Evolutionary conservation across 2,113 vertebrate genomes (phyloP), one percentile per base, ranked within the genome.

Genomic region (Sphaerodactylus townsendi): DNA sequence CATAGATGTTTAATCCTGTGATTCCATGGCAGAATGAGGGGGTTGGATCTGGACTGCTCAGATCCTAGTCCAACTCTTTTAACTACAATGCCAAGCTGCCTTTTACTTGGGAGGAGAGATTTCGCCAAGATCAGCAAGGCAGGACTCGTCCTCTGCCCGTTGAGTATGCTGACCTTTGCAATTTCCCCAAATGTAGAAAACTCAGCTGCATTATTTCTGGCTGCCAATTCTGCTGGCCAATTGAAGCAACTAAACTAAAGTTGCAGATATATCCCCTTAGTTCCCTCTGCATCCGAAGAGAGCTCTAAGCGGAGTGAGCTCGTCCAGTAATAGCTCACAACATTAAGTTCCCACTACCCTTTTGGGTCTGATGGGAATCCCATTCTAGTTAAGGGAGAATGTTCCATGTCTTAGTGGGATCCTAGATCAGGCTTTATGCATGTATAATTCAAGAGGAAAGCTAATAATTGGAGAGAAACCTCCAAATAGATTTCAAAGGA

Each of bases 401-500:
- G 39, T 81, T 19, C n/a, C 33, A 53, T 69, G 41, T 30, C 65
- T 70, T 53, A 62, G n/a, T 10, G 39, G 46, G 44, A 39, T 25
- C 28, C 25, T 1, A 28, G 23, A 37, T 23, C n/a, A 30, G 33
- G 21, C 28, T 77, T 77, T 77, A 77, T 77, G 50, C 21, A 46
- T 21, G 14, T 21, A 46, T 23, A 1, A 64, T 53, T 33, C 30
- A 2, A 75, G 2, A 19, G 15, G 15, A 35, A 10, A 69, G 0
- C 6, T 0, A 33, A 2, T 19, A 3, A 2, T 1, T 68, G 35
- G 3, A 21, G 33, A 4, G 53, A 71, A 19, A 62, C 10, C 3
- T 3, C 17, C n/a, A 3, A 2, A 8, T n/a, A 28, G 17, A 37
- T n/a, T 9, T 53, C n/a, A 74, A 62, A 44, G 19, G 53, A 72